These are phyloP conservation scores for Papilio machaon DNA, from an alignment of 1,140 invertebrate species.

Conservation along the genomic window DNA sequence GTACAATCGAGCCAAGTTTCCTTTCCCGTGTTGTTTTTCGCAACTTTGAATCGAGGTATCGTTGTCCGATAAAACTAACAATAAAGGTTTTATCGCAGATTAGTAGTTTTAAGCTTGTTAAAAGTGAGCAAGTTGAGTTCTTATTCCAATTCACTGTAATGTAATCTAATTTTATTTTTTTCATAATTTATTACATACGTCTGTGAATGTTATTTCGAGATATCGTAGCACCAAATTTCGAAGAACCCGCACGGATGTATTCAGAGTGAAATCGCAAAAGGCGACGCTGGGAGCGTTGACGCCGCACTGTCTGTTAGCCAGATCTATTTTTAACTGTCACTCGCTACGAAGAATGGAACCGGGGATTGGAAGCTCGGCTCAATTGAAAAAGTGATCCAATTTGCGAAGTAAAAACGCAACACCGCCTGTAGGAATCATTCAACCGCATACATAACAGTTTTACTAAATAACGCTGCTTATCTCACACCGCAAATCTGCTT, in stretches of 20 bases:
- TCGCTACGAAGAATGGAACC: slow-evolving; percentile 28
- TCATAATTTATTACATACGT: not conserved
- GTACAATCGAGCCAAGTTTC: not conserved
- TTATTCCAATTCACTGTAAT: not conserved
- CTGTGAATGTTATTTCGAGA: slow-evolving; percentile 6
- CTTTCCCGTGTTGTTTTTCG: not conserved
- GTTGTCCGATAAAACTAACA: not conserved
- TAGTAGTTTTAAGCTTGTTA: not conserved
- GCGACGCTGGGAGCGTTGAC: slow-evolving; percentile 19
- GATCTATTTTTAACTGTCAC: slow-evolving; percentile 24
- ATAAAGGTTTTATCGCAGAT: not conserved
- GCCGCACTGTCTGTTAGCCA: slow-evolving; percentile 25
- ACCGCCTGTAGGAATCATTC: slow-evolving; percentile 13
- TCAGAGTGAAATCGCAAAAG: not conserved
- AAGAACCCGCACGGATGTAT: slow-evolving; percentile 1
- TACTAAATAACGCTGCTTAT: slow-evolving; percentile 6
- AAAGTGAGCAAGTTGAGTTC: not conserved
- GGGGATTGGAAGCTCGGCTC: slow-evolving; percentile 27
- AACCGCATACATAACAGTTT: not conserved
- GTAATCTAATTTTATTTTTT: not conserved
- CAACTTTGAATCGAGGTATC: not conserved
- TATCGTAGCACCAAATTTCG: slow-evolving; percentile 3
- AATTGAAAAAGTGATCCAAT: slow-evolving; percentile 36
- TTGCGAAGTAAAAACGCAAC: slow-evolving; percentile 33
- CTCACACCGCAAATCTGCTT: not conserved